phyloP scores from a whole-genome alignment of 2,113 vertebrate genomes.

The Grantiella picta region DNA sequence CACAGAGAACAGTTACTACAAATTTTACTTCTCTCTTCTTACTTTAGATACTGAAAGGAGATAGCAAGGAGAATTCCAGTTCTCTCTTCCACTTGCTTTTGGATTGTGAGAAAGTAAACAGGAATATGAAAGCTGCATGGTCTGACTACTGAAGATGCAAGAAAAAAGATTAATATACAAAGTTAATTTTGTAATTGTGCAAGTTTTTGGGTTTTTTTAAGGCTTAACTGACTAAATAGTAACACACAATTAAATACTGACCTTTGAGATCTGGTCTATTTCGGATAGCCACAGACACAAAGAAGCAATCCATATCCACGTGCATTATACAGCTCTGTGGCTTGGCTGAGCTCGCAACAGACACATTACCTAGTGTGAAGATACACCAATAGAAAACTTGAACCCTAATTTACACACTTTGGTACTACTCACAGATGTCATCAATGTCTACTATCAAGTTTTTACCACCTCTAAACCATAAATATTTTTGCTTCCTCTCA shows the following conservation, averaged over 20 bases:
- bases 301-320: constrained; percentile 99
- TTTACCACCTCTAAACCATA: neutral
- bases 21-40: neutral
- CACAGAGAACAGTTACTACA: neutral
- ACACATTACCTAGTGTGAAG: constrained; percentile 74
- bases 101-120: neutral
- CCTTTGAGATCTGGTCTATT: constrained; percentile 93
- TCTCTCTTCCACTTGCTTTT: neutral
- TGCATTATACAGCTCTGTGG: constrained; percentile 91
- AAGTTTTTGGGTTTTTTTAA: neutral
- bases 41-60: neutral
- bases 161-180: neutral
- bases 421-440: neutral
- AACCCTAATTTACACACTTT: constrained; percentile 39
- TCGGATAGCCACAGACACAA: constrained; percentile 95
- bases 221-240: neutral
- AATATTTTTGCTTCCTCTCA: neutral
- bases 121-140: neutral
- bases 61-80: neutral
- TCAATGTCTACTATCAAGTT: neutral
- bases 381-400: constrained; percentile 67
- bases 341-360: constrained; percentile 70
- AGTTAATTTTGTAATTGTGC: neutral
- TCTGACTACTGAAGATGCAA: neutral
- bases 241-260: constrained; percentile 56